Conservation (phyloP, 2,797 vertebrate species). For the Falco biarmicus region DNA sequence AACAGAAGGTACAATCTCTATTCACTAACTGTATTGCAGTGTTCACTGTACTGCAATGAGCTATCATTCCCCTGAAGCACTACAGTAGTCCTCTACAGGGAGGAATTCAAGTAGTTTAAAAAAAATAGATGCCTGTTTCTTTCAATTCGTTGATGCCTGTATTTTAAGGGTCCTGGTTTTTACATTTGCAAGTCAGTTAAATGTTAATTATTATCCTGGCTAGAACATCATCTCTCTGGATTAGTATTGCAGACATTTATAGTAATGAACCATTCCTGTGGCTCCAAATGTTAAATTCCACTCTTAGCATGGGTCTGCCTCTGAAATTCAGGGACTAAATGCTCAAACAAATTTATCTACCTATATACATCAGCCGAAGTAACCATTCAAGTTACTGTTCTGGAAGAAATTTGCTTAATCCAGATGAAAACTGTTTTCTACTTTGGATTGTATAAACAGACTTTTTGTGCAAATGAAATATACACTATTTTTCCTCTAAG, state of each 20-base stretch:
- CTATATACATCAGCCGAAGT: not conserved
- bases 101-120: not conserved
- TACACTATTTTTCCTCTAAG: not conserved
- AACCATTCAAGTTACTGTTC: not conserved
- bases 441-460: not conserved
- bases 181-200: slow-evolving; percentile 25
- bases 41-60: not conserved
- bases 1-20: not conserved
- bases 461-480: not conserved
- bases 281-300: slow-evolving; percentile 10
- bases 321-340: not conserved
- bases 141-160: not conserved
- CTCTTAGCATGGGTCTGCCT: not conserved
- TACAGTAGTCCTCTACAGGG: not conserved
- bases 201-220: slow-evolving; percentile 44
- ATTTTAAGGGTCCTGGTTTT: slow-evolving; percentile 29
- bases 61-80: not conserved
- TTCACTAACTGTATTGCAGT: not conserved
- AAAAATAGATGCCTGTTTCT: not conserved
- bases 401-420: not conserved
- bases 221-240: slow-evolving; percentile 26
- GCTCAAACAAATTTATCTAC: not conserved
- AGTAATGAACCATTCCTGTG: slow-evolving; percentile 8
- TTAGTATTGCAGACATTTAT: slow-evolving; percentile 38
- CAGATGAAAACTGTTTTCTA: not conserved